Percentiles rank a stretch among this genome's conserved stretches.
Conservation (phyloP, 2,113 vertebrate genomes). For the Dicrurus megarhynchus region DNA sequence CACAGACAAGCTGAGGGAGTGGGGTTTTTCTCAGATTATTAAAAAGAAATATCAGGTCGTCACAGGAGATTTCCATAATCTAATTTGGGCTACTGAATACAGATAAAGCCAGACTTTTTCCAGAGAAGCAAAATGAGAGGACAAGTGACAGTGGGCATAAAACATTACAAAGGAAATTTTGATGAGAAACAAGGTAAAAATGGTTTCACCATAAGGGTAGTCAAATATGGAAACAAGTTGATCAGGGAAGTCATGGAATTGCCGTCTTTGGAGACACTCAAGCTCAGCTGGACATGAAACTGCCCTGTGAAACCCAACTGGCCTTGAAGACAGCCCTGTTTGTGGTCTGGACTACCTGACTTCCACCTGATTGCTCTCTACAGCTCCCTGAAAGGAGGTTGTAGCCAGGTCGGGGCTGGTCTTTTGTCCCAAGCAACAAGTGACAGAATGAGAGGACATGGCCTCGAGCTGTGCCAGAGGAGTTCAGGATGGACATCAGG, state of each 20-base stretch:
- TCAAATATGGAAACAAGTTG: not conserved
- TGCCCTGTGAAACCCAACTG: not conserved
- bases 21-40: not conserved
- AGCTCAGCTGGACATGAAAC: not conserved
- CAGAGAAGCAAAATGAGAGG: not conserved
- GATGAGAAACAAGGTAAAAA: not conserved
- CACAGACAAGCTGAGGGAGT: not conserved
- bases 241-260: not conserved
- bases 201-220: not conserved
- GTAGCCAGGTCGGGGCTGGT: not conserved
- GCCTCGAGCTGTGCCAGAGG: not conserved
- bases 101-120: not conserved
- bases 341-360: not conserved
- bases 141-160: not conserved
- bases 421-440: not conserved
- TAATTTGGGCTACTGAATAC: not conserved
- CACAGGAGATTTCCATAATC: not conserved
- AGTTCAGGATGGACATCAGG: not conserved
- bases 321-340: not conserved
- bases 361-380: not conserved
- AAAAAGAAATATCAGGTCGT: not conserved
- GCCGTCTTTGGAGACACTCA: not conserved
- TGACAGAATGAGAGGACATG: not conserved
- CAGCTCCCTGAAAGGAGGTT: not conserved
- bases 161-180: not conserved